phyloP scores from a whole-genome alignment of 2,113 vertebrate genomes.

The Labeo catla region DNA sequence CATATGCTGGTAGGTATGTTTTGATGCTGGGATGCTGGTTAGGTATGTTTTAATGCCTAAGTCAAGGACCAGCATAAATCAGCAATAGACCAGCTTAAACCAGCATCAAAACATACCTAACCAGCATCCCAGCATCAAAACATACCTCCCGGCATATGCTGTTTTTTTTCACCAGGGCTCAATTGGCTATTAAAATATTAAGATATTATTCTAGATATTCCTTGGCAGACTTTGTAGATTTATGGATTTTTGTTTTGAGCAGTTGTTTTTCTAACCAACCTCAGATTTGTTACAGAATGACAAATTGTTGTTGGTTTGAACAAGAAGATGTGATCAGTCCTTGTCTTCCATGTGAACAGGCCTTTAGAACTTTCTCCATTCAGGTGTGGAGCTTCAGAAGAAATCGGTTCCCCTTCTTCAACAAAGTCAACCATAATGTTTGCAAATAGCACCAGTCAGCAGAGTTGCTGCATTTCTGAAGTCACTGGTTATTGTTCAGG shows the following conservation, averaged over 20 bases:
- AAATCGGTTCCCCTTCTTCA: conserved; percentile 1
- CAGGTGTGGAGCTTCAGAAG: not conserved
- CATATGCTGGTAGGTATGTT: too few relatives aligned
- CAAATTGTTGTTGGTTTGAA: not conserved
- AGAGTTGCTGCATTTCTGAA: conserved; percentile 1
- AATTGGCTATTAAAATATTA: too few relatives aligned
- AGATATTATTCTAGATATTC: not conserved
- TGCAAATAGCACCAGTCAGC: not conserved
- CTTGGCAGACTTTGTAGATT: not conserved
- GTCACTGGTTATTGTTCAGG: not conserved
- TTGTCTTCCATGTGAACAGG: not conserved
- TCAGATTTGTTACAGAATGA: not conserved
- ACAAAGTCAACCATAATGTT: conserved; percentile 10
- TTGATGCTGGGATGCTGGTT: too few relatives aligned
- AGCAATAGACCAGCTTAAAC: too few relatives aligned
- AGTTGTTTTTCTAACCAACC: not conserved
- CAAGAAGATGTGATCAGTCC: not conserved
- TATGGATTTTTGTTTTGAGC: not conserved
- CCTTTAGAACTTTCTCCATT: not conserved
- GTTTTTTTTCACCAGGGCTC: too few relatives aligned
- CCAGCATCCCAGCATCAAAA: too few relatives aligned
- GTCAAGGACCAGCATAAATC: too few relatives aligned
- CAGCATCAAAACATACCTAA: too few relatives aligned
- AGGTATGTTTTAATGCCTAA: too few relatives aligned
- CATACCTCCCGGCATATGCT: too few relatives aligned